Percentiles rank a stretch among this genome's conserved stretches.
phyloP scores from a whole-genome alignment of 2,888 invertebrate genomes.

The Keiferia lycopersicella region DNA sequence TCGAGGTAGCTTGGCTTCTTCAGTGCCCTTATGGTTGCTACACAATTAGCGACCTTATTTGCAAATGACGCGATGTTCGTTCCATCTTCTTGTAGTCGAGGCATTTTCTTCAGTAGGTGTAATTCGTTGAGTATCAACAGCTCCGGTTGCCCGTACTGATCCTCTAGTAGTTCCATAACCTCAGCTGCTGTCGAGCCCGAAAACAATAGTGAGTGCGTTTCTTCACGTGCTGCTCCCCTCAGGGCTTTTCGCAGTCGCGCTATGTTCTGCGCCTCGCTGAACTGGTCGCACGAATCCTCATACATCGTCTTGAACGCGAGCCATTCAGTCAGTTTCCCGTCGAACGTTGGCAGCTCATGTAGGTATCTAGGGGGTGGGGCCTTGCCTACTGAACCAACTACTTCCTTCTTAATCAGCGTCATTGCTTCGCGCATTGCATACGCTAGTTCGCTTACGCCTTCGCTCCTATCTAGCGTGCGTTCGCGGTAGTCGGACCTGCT shows the following conservation, averaged over 20 bases:
- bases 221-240: not conserved
- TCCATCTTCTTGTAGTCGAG: not conserved
- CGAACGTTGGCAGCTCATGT: not conserved
- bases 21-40: not conserved
- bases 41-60: not conserved
- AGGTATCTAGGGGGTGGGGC: not conserved
- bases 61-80: not conserved
- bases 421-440: no score
- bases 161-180: not conserved
- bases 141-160: not conserved
- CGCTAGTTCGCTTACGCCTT: no score
- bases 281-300: not conserved
- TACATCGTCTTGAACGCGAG: not conserved
- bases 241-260: not conserved
- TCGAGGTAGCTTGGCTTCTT: not conserved
- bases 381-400: no score
- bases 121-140: not conserved
- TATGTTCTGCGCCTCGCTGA: not conserved
- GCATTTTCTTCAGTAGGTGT: not conserved
- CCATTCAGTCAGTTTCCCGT: not conserved
- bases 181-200: not conserved
- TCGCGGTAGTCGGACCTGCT: no score
- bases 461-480: no score
- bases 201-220: not conserved
- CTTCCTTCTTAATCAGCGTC: no score